These are phyloP conservation scores for Abramis brama DNA, from an alignment of 2,113 vertebrate genomes.

Conservation along the genomic window DNA sequence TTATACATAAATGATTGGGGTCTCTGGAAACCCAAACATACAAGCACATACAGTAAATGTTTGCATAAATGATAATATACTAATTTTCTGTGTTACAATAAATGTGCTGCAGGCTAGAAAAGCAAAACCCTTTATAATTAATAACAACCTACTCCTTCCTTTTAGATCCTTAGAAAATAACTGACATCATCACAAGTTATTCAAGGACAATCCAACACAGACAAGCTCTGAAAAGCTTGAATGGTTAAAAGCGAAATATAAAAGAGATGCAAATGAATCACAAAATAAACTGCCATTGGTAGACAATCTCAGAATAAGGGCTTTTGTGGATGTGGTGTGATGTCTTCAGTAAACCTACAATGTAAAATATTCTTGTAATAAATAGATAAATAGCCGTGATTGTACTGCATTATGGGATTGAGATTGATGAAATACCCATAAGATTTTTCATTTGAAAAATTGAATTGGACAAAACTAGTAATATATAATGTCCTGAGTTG, in stretches of 20 bases:
- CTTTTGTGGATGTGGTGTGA: constrained; percentile 4
- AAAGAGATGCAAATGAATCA: constrained; percentile 42
- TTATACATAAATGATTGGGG: neutral
- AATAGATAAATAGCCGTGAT: neutral
- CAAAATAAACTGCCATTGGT: constrained; percentile 32
- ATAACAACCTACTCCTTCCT: neutral
- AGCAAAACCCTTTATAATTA: constrained; percentile 7
- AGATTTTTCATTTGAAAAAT: neutral
- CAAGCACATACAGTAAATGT: neutral
- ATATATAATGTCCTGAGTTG: neutral
- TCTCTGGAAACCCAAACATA: neutral
- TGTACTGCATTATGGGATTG: neutral
- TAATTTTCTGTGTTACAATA: too few relatives aligned
- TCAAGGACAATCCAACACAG: constrained; percentile 23
- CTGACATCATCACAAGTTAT: constrained; percentile 10
- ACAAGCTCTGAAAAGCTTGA: constrained; percentile 24
- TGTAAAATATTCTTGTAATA: neutral
- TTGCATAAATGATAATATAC: neutral
- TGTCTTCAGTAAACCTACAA: neutral
- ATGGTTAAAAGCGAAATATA: constrained; percentile 20
- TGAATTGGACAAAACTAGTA: neutral
- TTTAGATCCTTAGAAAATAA: constrained; percentile 17
- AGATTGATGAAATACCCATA: neutral
- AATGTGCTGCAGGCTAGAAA: neutral
- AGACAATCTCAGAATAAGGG: neutral